Conservation (phyloP, 2,797 vertebrate species). For the Otus scops region DNA sequence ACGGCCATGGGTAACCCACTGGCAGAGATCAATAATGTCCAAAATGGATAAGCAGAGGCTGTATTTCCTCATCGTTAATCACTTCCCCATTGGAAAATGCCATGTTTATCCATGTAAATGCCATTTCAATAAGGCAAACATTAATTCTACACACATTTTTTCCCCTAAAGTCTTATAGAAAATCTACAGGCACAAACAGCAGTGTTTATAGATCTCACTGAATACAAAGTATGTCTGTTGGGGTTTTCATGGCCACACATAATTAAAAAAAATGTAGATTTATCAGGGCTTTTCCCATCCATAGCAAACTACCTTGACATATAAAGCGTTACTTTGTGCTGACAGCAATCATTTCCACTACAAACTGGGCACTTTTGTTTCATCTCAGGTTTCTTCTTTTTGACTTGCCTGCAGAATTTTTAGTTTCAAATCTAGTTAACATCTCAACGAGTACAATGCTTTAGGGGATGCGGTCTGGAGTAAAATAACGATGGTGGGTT, state of each 20-base stretch:
- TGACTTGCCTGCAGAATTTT: neutral
- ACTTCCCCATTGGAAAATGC: neutral
- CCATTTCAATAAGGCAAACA: neutral
- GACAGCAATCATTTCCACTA: neutral
- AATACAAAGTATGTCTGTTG: neutral
- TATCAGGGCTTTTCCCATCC: neutral
- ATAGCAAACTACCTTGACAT: neutral
- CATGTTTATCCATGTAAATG: neutral
- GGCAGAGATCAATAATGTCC: neutral
- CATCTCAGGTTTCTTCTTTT: neutral
- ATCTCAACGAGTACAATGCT: neutral
- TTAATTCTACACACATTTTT: neutral
- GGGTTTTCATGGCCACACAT: neutral
- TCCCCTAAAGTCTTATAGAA: neutral
- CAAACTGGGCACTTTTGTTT: neutral
- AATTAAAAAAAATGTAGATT: neutral
- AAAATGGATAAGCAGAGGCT: neutral
- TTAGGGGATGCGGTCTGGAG: neutral
- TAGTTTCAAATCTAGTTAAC: neutral
- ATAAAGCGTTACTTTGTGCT: rapidly evolving
- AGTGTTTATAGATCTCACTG: neutral
- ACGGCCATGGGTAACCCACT: neutral
- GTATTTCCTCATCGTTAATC: neutral
- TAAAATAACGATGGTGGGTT: too few species aligned
- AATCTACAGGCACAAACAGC: neutral